Percentiles rank a stretch among this genome's conserved stretches.
Evolutionary conservation across 1,140 invertebrate species (phyloP).

Genomic region (Halotydeus destructor): DNA sequence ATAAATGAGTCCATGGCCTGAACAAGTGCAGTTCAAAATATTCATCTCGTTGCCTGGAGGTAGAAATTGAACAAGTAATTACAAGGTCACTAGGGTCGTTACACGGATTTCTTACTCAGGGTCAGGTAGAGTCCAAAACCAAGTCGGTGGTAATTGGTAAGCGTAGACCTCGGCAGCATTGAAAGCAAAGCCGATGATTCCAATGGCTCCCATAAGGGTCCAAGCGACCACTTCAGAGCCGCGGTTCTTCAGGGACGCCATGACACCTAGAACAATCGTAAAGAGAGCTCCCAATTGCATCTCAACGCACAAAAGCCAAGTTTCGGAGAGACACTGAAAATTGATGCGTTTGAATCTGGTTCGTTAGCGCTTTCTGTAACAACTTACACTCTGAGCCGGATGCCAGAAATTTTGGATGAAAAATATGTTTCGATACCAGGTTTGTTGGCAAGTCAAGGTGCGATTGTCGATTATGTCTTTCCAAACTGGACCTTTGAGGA

Average conservation of each 20-base stretch:
- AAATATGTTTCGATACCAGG: conserved; percentile 8
- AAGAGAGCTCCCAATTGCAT: conserved; percentile 16
- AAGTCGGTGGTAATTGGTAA: conserved; percentile 16
- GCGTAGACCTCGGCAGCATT: conserved; percentile 15
- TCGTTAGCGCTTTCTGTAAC: background rate
- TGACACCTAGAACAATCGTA: background rate
- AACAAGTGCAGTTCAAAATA: conserved; percentile 11
- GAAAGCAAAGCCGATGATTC: conserved; percentile 11
- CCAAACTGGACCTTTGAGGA: conserved; percentile 9
- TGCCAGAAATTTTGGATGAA: conserved; percentile 13
- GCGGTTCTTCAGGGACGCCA: background rate
- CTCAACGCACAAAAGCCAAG: conserved; percentile 19
- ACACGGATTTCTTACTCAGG: conserved; percentile 11
- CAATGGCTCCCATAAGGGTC: background rate
- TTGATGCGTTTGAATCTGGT: background rate
- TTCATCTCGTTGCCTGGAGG: conserved; percentile 9
- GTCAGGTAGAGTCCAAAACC: conserved; percentile 17
- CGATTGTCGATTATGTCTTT: conserved; percentile 9
- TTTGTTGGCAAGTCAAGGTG: conserved; percentile 1
- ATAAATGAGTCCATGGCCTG: conserved; percentile 15
- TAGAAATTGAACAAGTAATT: conserved; percentile 1
- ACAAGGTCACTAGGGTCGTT: background rate
- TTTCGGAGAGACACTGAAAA: conserved; percentile 19
- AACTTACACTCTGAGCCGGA: conserved; percentile 2
- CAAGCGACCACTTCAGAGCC: background rate